Base-by-base conservation (phyloP, 2,888 invertebrate genomes). In the Spialia ferax region DNA sequence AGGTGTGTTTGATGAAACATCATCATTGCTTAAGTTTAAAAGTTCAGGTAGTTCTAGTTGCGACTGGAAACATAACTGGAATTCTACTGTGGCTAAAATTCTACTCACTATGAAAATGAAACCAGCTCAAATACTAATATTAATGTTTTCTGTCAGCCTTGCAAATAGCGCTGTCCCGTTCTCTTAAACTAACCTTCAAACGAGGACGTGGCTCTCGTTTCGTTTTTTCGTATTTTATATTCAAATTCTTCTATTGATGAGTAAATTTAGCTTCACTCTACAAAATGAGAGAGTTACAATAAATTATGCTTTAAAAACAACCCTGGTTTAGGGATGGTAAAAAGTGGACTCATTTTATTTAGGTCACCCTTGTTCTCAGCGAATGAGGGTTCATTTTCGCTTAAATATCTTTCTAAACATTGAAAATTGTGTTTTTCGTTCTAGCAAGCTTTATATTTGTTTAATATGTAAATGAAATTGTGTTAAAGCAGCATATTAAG, bases 381-480 rank as follows among this genome's bases (percentile, higher is more conserved):
- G 10, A 7, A 8, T 10, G 18, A 45, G 10, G 18, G 48, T 48
- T 48, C 20, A 48, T 20, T 48, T 48, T 48, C 11, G 48, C 18
- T 5, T 11, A 48, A 48, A 20, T 20, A 11, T 35, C 20, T 20
- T 48, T 15, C 20, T 48, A 20, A 48, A 11, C 48, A 48, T 20
- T 48, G 48, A 48, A 48, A 48, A 48, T 48, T 48, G 20, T 48
- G 48, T 48, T 48, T 45, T 48, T 48, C 48, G 11, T 15, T 20
- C 20, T 20, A 11, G 4, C 20, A 3, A 48, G 48, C 20, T 48
- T 48, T 48, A 48, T 45, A 5, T 48, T 20, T 20, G 48, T 20
- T 48, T 48, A 20, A 48, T 20, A 48, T 48, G 20, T 20, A 18
- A 48, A 48, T 48, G 20, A 11, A 48, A 48, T 20, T 48, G 18